Base-by-base conservation (phyloP, 1,140 invertebrate genomes). In the Meloidogyne hapla region DNA sequence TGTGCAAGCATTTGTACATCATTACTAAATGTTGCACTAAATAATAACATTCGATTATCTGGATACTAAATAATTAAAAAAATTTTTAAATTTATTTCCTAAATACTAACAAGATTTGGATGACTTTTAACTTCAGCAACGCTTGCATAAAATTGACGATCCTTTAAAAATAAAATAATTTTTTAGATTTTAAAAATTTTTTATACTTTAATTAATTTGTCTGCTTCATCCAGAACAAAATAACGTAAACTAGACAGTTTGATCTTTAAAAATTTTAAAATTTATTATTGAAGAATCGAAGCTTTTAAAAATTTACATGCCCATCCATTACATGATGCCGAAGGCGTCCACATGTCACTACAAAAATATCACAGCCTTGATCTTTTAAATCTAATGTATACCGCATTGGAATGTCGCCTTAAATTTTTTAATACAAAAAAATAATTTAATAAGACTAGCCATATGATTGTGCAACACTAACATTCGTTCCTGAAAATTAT, bases 161-260 rank as follows among this genome's bases (percentile, higher is more conserved):
- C 45, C 68, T 70, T 18, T 5, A 33, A 33, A 33, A 33, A 5
- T 0, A 70, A 70, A 70, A 45, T 15, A 70, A 40, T 18, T 15
- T 69, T 69, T 6, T 33, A 15, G n/a, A 23, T 21, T 38, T 5
- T 15, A n/a, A 12, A 21, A 48, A 26, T 62, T 15, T 9, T 18
- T 65, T 12, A 18, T 12, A 67, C 62, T 12, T 56, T 28, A 56
- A 77, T 56, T 26, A 78, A 64, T 64, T 69, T 78, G 62, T 78
- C 77, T 45, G 77, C 77, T 66, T 78, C 77, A 76, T 78, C 77
- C 26, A 78, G 42, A 33, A 77, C 75, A 45, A 78, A 69, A 78
- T 69, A 78, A n/a, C 45, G 66, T 40, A 69, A 61, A 69, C 79
- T 71, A 13, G 26, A 23, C 26, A 78, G 26, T 21, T 62, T 69